Base-by-base conservation (phyloP, 2,797 vertebrate genomes). In the Etheostoma perlongum region DNA sequence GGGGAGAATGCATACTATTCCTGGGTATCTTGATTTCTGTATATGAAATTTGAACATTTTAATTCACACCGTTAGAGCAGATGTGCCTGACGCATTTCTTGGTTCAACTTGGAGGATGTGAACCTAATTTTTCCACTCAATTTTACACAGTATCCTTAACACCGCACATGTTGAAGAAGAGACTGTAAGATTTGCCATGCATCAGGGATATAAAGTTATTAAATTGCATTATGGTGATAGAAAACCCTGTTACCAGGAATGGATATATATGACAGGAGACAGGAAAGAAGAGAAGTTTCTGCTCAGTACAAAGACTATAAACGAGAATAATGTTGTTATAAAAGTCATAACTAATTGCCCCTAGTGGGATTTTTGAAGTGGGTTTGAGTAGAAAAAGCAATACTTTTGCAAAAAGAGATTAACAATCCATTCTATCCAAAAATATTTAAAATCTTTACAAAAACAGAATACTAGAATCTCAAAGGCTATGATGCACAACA, bases 401-500 rank as follows among this genome's bases (percentile, higher is more conserved):
- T 30, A 51, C 21, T 68, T 69, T 59, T 44, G 25, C n/a, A 61
- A 72, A 81, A 52, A 23, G 19, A 72, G 44, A 84, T 27, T 12
- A 59, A 76, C 78, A 36, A 57, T 67, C 44, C 3, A 0, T 44
- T 68, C 16, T 18, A 49, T 78, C 30, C 44, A 67, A 69, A 40
- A 68, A 71, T 79, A 73, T 66, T 67, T 47, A 14, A 59, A 53
- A 73, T 74, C 30, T 62, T 65, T 51, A 59, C 2, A 23, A 70
- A 75, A 75, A 72, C 66, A 62, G 67, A 84, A 82, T 52, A 65
- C 59, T 51, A 81, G 63, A 66, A 74, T 62, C 79, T 85, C 74
- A 79, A 81, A 89, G 72, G 71, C 85, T 75, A 52, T 78, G 84
- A 87, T 88, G 87, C 88, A 89, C 90, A 88, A 88, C 87, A 84